A percentile compares a stretch with the other conserved stretches of the same genome.
phyloP scores from a whole-genome alignment of 2,888 invertebrate genomes.

The Polyommatus iphigenia region DNA sequence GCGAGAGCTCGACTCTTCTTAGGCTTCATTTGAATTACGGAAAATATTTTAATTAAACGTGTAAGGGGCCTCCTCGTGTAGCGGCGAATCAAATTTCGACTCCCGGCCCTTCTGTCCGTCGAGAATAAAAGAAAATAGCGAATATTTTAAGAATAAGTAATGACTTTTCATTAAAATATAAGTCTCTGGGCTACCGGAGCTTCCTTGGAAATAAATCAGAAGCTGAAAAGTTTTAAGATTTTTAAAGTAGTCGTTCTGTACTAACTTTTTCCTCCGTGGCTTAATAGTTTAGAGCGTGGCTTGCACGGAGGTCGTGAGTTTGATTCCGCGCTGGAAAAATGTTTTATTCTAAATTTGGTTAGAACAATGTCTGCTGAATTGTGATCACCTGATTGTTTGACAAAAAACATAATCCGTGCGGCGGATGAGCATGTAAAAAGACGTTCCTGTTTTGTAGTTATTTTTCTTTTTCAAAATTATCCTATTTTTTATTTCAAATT shows the following conservation, averaged over 20 bases:
- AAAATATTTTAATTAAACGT: slow-evolving; percentile 12
- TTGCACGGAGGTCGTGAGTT: too few species aligned
- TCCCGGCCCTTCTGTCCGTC: not conserved
- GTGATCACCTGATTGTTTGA: too few species aligned
- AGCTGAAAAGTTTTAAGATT: not conserved
- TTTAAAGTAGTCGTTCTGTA: not conserved
- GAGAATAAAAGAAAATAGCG: slow-evolving; percentile 10
- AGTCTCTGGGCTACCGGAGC: not conserved
- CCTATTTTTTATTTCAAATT: too few species aligned
- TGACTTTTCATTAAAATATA: not conserved
- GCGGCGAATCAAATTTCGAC: not conserved
- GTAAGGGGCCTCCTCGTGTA: not conserved
- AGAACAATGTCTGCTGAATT: too few species aligned
- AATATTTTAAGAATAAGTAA: slow-evolving; percentile 10
- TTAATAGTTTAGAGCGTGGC: too few species aligned
- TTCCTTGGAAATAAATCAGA: not conserved
- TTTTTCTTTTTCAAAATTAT: not conserved
- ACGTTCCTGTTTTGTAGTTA: not conserved
- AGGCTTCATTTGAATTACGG: slow-evolving; percentile 12
- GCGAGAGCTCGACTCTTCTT: not conserved
- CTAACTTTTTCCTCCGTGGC: not conserved
- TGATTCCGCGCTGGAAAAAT: not conserved
- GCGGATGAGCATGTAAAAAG: too few species aligned
- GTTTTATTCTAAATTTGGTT: not conserved
- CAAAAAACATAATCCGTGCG: too few species aligned